These are phyloP conservation scores for Hexactinellida sp. DNA, from an alignment of 37 sponge, comb jelly and placozoan genomes.

Conservation along the genomic window DNA sequence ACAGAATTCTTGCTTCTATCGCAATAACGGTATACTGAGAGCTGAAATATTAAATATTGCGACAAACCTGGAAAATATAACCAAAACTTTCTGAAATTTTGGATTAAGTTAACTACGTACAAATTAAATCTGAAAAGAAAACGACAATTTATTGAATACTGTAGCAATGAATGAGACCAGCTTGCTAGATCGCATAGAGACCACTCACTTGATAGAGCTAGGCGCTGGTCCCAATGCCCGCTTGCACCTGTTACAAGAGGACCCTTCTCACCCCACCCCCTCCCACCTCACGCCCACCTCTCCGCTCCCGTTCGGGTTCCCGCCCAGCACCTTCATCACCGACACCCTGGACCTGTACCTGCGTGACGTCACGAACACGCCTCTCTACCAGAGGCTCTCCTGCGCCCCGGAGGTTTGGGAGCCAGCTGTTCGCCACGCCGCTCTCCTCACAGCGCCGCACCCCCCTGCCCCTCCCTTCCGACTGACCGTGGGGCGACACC, in stretches of 20 bases:
- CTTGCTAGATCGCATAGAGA: not conserved
- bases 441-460: not conserved
- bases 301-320: constrained; percentile 1
- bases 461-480: not conserved
- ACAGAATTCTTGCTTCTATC: too few relatives aligned
- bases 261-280: not conserved
- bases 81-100: too few relatives aligned
- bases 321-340: not conserved
- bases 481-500: not conserved
- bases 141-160: not conserved
- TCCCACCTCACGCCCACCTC: not conserved
- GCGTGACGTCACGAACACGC: not conserved
- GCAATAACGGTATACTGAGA: too few relatives aligned
- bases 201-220: not conserved
- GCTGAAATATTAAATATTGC: too few relatives aligned
- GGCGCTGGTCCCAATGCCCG: not conserved
- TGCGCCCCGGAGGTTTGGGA: constrained; percentile 11
- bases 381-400: not conserved
- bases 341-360: not conserved
- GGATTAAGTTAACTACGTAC: too few relatives aligned
- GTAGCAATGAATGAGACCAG: not conserved
- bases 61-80: too few relatives aligned
- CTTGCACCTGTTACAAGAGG: not conserved
- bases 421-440: not conserved
- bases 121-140: not conserved